A percentile compares a stretch with the other conserved stretches of the same genome.
These are phyloP conservation scores for Pararge aegeria DNA, from an alignment of 1,140 invertebrate genomes.

Conservation along the genomic window DNA sequence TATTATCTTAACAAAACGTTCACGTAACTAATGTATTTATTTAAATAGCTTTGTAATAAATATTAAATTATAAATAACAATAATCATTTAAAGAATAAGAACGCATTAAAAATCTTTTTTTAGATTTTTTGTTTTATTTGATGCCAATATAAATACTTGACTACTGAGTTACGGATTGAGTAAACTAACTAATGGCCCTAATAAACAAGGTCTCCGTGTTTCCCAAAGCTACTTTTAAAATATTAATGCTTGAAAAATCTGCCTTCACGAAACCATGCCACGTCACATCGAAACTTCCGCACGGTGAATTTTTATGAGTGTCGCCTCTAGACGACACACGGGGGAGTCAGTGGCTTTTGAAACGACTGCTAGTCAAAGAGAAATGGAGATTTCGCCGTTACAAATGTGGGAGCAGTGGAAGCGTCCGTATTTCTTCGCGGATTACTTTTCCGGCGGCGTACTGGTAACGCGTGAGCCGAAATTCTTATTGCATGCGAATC, in stretches of 20 bases:
- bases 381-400: slow-evolving; percentile 73
- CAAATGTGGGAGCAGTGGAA: slow-evolving; percentile 68
- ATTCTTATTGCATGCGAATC: slow-evolving; percentile 67
- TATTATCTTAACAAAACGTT: too few species aligned
- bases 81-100: too few species aligned
- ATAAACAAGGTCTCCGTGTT: slow-evolving; percentile 24
- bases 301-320: slow-evolving; percentile 72
- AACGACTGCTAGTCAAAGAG: slow-evolving; percentile 70
- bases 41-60: too few species aligned
- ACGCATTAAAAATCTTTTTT: too few species aligned
- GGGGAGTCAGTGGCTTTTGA: slow-evolving; percentile 63
- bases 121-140: too few species aligned
- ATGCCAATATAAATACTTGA: too few species aligned
- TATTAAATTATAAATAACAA: too few species aligned
- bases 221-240: slow-evolving; percentile 28
- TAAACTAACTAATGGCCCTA: not conserved
- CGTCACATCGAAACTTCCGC: slow-evolving; percentile 55
- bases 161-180: too few species aligned
- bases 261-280: slow-evolving; percentile 39
- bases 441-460: slow-evolving; percentile 66
- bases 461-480: slow-evolving; percentile 56
- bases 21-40: too few species aligned
- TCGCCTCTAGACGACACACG: slow-evolving; percentile 62
- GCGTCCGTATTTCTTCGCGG: slow-evolving; percentile 66
- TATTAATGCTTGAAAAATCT: slow-evolving; percentile 22